Evolutionary conservation across 2,888 invertebrate species (phyloP).

Genomic region (Drosophila neonasuta): DNA sequence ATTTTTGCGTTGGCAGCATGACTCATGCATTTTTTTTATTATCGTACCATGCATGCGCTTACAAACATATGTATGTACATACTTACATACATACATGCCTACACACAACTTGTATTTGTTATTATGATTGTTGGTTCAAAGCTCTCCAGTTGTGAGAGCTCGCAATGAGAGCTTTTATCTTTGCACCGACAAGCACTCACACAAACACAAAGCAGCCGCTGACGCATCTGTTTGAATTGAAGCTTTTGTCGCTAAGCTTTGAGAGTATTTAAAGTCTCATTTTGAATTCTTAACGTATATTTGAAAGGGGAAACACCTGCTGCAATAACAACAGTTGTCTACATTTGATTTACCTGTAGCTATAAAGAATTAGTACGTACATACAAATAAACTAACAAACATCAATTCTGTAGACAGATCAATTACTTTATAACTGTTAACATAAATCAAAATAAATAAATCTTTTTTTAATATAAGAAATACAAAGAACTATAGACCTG

Average conservation of each 20-base stretch:
- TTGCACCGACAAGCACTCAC: slow-evolving; percentile 24
- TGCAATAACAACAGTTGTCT: too few relatives aligned
- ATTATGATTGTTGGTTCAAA: slow-evolving; percentile 33
- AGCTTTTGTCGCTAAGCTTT: slow-evolving; percentile 19
- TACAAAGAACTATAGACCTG: too few relatives aligned
- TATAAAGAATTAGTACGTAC: neutral
- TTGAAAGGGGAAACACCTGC: neutral
- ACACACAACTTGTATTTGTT: slow-evolving; percentile 1
- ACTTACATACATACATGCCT: neutral
- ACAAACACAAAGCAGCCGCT: slow-evolving; percentile 15
- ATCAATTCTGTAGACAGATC: neutral
- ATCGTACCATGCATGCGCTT: slow-evolving; percentile 19
- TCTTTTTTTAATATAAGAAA: too few relatives aligned
- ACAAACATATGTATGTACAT: slow-evolving; percentile 6
- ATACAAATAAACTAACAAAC: too few relatives aligned
- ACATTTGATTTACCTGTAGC: neutral
- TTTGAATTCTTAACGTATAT: slow-evolving; percentile 38
- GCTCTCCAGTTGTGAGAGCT: slow-evolving; percentile 49
- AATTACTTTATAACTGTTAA: too few relatives aligned
- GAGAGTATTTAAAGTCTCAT: slow-evolving; percentile 6
- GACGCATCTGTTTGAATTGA: slow-evolving; percentile 29
- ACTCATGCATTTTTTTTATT: slow-evolving; percentile 63
- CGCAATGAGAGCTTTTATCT: slow-evolving; percentile 59
- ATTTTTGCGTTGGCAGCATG: slow-evolving; percentile 58
- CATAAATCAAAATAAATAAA: too few relatives aligned